phyloP scores from a whole-genome alignment of 2,113 vertebrate species.

The Neolamprologus variostigma region DNA sequence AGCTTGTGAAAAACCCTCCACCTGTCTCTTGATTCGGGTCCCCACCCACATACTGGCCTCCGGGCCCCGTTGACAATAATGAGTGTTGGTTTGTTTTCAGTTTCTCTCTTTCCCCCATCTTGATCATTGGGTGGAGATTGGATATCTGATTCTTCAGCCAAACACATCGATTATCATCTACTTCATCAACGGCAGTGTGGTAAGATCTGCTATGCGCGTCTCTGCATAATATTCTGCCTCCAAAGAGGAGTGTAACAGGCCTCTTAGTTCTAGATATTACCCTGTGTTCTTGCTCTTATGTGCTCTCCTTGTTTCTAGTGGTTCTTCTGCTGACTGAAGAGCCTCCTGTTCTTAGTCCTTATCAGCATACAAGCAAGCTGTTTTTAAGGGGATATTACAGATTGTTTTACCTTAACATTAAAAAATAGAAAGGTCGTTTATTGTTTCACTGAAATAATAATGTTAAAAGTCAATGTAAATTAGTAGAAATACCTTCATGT shows the following conservation, averaged over 20 bases:
- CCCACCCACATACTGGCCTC: not conserved
- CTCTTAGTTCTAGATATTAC: not conserved
- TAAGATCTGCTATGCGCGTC: rapidly evolving
- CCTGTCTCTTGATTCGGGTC: not conserved
- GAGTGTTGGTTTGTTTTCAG: not conserved
- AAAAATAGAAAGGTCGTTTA: not conserved
- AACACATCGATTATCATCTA: not conserved
- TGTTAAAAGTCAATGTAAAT: not conserved
- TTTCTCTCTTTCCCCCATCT: rapidly evolving
- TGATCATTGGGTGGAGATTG: not conserved
- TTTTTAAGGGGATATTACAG: not conserved
- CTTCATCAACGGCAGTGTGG: not conserved
- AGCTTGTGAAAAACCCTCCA: rapidly evolving
- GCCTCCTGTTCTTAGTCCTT: not conserved
- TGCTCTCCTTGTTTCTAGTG: not conserved
- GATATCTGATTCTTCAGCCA: rapidly evolving
- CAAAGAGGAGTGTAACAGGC: not conserved
- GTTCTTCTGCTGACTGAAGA: not conserved
- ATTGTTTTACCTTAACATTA: not conserved
- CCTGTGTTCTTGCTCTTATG: not conserved
- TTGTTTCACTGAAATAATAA: not conserved
- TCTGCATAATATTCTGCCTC: not conserved
- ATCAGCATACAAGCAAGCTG: not conserved
- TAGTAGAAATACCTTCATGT: not conserved
- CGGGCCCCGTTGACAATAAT: rapidly evolving